A percentile compares a stretch with the other conserved stretches of the same genome.
Conservation (phyloP, 2,888 invertebrate genomes). For the Lepidocyrtoides sp. region DNA sequence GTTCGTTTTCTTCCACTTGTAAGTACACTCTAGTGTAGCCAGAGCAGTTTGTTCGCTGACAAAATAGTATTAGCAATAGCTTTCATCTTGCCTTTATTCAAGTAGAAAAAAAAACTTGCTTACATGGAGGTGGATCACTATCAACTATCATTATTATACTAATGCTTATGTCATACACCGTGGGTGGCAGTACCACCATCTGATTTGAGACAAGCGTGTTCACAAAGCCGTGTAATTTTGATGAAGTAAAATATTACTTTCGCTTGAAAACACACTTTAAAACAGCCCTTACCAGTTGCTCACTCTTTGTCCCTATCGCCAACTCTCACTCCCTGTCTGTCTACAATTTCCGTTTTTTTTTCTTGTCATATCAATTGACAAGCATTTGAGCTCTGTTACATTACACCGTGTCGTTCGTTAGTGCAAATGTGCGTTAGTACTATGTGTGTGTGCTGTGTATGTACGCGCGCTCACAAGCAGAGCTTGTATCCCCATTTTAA, state of each 20-base stretch:
- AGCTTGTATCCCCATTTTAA: conserved; percentile 9
- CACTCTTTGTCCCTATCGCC: not conserved
- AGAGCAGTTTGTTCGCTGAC: not conserved
- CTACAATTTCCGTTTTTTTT: conserved; percentile 48
- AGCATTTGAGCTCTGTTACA: not conserved
- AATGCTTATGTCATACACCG: conserved; percentile 62
- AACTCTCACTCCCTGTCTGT: not conserved
- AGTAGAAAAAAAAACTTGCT: too few species aligned
- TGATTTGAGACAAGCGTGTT: conserved; percentile 62
- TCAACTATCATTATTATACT: conserved; percentile 55
- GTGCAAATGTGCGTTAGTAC: too few species aligned
- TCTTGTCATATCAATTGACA: conserved; percentile 39
- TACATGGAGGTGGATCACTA: conserved; percentile 29
- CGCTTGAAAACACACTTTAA: conserved; percentile 45
- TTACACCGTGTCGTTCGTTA: too few species aligned
- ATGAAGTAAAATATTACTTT: conserved; percentile 72
- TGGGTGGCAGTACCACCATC: conserved; percentile 73
- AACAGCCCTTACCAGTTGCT: conserved; percentile 54
- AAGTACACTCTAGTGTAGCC: not conserved
- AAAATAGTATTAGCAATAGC: too few species aligned
- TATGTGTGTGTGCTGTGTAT: not conserved
- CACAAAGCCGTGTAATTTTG: conserved; percentile 75
- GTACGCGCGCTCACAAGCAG: not conserved
- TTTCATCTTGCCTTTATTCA: too few species aligned
- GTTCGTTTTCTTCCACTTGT: not conserved